Evolutionary conservation across 1,140 invertebrate species (phyloP).

Genomic region (Drosophila kanapiae): DNA sequence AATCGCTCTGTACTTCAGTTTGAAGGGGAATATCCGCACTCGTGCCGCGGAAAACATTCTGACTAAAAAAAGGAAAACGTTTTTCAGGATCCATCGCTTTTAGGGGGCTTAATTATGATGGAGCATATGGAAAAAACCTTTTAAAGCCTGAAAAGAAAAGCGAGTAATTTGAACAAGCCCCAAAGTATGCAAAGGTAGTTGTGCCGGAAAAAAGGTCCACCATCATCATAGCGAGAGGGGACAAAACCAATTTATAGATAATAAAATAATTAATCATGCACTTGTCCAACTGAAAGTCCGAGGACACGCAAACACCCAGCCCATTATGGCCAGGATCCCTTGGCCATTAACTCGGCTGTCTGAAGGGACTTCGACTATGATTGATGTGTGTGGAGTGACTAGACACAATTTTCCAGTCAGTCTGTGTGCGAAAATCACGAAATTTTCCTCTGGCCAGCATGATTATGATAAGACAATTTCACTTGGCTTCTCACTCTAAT

Average conservation of each 20-base stretch:
- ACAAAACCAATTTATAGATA: slow-evolving; percentile 80
- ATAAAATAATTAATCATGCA: slow-evolving; percentile 83
- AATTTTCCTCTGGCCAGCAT: slow-evolving; percentile 42
- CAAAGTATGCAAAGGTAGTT: slow-evolving; percentile 48
- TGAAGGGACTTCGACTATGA: slow-evolving; percentile 53
- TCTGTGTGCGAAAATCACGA: slow-evolving; percentile 67
- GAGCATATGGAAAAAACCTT: slow-evolving; percentile 11
- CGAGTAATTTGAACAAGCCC: slow-evolving; percentile 29
- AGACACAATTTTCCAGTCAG: slow-evolving; percentile 61
- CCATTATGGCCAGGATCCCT: slow-evolving; percentile 65
- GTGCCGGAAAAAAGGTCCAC: slow-evolving; percentile 42
- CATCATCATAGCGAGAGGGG: background rate
- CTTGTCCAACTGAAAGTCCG: slow-evolving; percentile 62
- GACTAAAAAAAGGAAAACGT: background rate
- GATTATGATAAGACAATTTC: slow-evolving; percentile 82
- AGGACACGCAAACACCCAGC: slow-evolving; percentile 78
- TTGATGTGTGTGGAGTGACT: slow-evolving; percentile 74
- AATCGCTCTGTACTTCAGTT: slow-evolving; percentile 16
- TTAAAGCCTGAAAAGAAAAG: slow-evolving; percentile 23
- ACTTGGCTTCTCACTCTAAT: slow-evolving; percentile 67
- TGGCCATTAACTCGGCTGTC: slow-evolving; percentile 75
- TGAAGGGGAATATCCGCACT: slow-evolving; percentile 7
- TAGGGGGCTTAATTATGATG: slow-evolving; percentile 18
- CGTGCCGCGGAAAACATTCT: background rate
- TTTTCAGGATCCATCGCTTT: slow-evolving; percentile 7